Evolutionary conservation across 2,888 invertebrate genomes (phyloP).

Genomic region (Acronicta leporina): DNA sequence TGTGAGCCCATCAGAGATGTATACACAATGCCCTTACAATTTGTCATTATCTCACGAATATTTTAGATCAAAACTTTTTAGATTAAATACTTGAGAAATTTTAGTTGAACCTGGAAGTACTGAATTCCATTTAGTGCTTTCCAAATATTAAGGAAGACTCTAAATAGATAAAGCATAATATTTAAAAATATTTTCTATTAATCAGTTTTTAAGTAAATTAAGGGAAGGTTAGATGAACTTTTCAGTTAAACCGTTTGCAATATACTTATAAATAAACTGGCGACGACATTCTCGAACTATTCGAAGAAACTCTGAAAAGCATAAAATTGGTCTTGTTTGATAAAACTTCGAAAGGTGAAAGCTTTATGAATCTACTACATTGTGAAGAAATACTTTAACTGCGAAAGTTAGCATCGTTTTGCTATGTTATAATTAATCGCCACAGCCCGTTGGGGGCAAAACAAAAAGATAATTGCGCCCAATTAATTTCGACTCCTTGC

Average conservation of each 20-base stretch:
- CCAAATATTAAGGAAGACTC: conserved; percentile 18
- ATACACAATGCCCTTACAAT: conserved; percentile 60
- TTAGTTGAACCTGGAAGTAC: conserved; percentile 8
- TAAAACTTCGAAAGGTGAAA: conserved; percentile 62
- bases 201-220: conserved; percentile 6
- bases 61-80: conserved; percentile 48
- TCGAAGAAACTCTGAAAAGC: conserved; percentile 52
- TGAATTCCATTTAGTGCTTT: conserved; percentile 9
- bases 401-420: conserved; percentile 69
- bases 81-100: conserved; percentile 27
- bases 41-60: conserved; percentile 53
- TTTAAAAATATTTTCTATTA: conserved; percentile 1
- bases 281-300: conserved; percentile 40
- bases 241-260: conserved; percentile 8
- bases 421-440: conserved; percentile 78
- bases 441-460: conserved; percentile 72
- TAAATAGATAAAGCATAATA: conserved; percentile 1
- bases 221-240: conserved; percentile 5
- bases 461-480: conserved; percentile 86
- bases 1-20: conserved; percentile 1
- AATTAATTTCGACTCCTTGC: conserved; percentile 85
- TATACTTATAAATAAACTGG: conserved; percentile 25
- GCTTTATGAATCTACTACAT: conserved; percentile 66
- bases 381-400: conserved; percentile 46
- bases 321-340: conserved; percentile 62